phyloP scores from a whole-genome alignment of 2,797 vertebrate genomes.

The Sylvia borin region DNA sequence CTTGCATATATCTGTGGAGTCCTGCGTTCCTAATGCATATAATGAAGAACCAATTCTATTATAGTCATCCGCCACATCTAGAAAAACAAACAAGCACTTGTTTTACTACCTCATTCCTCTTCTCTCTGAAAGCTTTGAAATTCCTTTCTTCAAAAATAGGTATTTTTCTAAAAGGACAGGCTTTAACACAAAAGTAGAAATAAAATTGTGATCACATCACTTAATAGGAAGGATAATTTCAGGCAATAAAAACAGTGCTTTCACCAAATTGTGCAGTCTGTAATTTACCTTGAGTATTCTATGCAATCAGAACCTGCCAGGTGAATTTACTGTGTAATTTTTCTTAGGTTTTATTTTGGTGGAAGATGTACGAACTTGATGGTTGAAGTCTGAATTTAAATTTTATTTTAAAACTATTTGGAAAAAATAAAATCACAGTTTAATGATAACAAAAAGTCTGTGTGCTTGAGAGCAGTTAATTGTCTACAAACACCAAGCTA shows the following conservation, averaged over 20 bases:
- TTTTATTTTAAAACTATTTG: not conserved
- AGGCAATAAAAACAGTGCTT: not conserved
- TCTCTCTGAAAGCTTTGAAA: not conserved
- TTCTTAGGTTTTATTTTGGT: not conserved
- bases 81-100: constrained; percentile 54
- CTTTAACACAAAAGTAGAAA: not conserved
- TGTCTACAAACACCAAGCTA: not conserved
- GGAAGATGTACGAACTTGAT: not conserved
- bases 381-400: not conserved
- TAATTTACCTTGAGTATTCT: not conserved
- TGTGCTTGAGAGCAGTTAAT: not conserved
- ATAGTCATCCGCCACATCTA: constrained; percentile 95
- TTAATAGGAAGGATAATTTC: not conserved
- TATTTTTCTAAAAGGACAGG: not conserved
- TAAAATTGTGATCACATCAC: not conserved
- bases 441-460: not conserved
- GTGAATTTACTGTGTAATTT: not conserved
- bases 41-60: constrained; percentile 97
- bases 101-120: constrained; percentile 36
- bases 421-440: not conserved
- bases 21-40: constrained; percentile 94
- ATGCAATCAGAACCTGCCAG: not conserved
- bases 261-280: not conserved
- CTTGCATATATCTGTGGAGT: constrained; percentile 98
- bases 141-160: not conserved